These are phyloP conservation scores for Stenopsyche tienmushanensis DNA, from an alignment of 1,140 invertebrate genomes.

Conservation along the genomic window DNA sequence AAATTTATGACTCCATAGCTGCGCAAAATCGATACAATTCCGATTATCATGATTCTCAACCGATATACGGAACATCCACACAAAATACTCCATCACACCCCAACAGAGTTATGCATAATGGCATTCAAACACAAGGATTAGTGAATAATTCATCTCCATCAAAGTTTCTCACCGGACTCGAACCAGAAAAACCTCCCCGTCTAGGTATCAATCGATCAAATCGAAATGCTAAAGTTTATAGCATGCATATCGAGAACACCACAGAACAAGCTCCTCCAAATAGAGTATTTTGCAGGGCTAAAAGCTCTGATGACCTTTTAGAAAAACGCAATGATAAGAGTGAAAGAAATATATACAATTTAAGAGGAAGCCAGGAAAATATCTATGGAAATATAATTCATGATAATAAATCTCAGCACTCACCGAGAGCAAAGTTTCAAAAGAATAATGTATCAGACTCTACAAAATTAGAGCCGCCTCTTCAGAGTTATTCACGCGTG, in stretches of 20 bases:
- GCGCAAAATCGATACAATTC: slow-evolving; percentile 31
- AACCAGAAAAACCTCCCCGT: slow-evolving; percentile 56
- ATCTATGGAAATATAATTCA: slow-evolving; percentile 27
- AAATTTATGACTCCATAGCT: slow-evolving; percentile 32
- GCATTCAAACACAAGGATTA: neutral
- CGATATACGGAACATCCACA: slow-evolving; percentile 23
- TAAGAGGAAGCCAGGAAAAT: slow-evolving; percentile 30
- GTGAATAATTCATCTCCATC: slow-evolving; percentile 43
- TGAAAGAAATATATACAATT: slow-evolving; percentile 18
- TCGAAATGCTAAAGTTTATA: slow-evolving; percentile 54
- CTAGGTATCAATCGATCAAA: slow-evolving; percentile 52
- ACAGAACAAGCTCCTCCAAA: slow-evolving; percentile 45
- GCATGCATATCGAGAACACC: slow-evolving; percentile 50
- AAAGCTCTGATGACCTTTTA: slow-evolving; percentile 54
- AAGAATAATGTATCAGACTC: slow-evolving; percentile 17
- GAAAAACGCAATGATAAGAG: slow-evolving; percentile 43
- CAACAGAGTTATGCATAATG: slow-evolving; percentile 7
- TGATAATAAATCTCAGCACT: slow-evolving; percentile 15
- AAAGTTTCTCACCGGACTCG: slow-evolving; percentile 54
- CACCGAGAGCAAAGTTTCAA: slow-evolving; percentile 17
- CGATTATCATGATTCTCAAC: slow-evolving; percentile 23
- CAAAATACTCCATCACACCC: slow-evolving; percentile 18
- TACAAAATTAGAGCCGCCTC: slow-evolving; percentile 13
- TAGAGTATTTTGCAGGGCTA: slow-evolving; percentile 53
- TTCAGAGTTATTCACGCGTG: slow-evolving; percentile 48